phyloP scores from a whole-genome alignment of 23 tunicate genomes.

The Ciona savignyi region DNA sequence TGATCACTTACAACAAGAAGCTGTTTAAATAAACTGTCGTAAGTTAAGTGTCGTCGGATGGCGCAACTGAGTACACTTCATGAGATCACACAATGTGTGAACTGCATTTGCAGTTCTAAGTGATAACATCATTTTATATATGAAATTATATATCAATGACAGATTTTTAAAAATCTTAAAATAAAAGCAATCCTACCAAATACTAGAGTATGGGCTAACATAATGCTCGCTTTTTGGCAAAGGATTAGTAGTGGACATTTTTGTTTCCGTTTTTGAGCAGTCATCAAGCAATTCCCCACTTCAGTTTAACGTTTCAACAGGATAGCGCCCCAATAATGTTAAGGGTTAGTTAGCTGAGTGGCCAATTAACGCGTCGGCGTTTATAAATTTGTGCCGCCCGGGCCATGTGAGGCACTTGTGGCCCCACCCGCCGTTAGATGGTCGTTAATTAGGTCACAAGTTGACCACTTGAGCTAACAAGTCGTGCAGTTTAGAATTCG shows the following conservation, averaged over 20 bases:
- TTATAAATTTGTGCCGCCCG: not conserved
- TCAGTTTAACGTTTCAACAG: too few species aligned
- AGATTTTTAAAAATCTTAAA: too few species aligned
- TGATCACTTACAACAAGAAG: not conserved
- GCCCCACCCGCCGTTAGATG: not conserved
- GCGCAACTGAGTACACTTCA: conserved; percentile 8
- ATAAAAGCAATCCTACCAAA: too few species aligned
- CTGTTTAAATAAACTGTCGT: conserved; percentile 14
- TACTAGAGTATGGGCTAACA: too few species aligned
- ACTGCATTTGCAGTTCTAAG: too few species aligned
- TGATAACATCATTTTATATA: too few species aligned
- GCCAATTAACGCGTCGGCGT: conserved; percentile 1
- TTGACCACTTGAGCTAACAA: not conserved
- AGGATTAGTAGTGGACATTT: too few species aligned
- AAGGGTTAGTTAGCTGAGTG: not conserved
- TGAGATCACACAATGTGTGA: not conserved
- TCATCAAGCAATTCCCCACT: too few species aligned
- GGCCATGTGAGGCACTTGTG: not conserved
- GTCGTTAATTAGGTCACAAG: not conserved
- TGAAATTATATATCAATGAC: too few species aligned
- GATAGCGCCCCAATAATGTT: not conserved
- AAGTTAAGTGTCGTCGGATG: conserved; percentile 8
- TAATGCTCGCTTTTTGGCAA: too few species aligned
- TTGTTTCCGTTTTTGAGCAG: too few species aligned
- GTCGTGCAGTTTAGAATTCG: not conserved